Percentiles rank a stretch among this genome's conserved stretches.
Conservation (phyloP, 2,888 invertebrate genomes). For the Dioctria rufipes region DNA sequence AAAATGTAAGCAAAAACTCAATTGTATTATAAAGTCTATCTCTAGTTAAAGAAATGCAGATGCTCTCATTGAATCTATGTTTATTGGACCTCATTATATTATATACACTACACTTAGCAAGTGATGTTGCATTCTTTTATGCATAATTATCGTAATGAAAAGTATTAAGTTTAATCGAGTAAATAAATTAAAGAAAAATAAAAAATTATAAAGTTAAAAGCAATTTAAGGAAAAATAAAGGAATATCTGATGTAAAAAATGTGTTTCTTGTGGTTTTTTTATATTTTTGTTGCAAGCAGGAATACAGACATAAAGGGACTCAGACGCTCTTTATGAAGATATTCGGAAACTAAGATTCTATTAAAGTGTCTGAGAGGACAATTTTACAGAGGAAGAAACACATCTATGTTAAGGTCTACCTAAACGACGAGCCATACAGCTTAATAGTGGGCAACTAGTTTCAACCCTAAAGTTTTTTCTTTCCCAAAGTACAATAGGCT, state of each 20-base stretch:
- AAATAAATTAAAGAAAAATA: constrained; percentile 41
- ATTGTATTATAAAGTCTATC: constrained; percentile 34
- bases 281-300: neutral
- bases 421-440: no score
- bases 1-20: constrained; percentile 34
- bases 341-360: no score
- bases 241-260: constrained; percentile 47
- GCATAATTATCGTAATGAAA: neutral
- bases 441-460: no score
- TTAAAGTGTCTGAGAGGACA: no score
- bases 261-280: constrained; percentile 4
- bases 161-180: constrained; percentile 34
- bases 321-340: neutral
- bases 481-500: no score
- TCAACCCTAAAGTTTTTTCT: no score
- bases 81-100: constrained; percentile 51
- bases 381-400: no score
- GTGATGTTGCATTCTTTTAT: neutral
- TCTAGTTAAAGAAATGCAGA: constrained; percentile 40
- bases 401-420: no score
- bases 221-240: constrained; percentile 47
- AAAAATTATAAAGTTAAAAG: constrained; percentile 36
- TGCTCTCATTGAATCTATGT: constrained; percentile 44
- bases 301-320: no score
- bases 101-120: constrained; percentile 4